Base-by-base conservation (phyloP, 1,140 invertebrate species). In the Maniola jurtina region DNA sequence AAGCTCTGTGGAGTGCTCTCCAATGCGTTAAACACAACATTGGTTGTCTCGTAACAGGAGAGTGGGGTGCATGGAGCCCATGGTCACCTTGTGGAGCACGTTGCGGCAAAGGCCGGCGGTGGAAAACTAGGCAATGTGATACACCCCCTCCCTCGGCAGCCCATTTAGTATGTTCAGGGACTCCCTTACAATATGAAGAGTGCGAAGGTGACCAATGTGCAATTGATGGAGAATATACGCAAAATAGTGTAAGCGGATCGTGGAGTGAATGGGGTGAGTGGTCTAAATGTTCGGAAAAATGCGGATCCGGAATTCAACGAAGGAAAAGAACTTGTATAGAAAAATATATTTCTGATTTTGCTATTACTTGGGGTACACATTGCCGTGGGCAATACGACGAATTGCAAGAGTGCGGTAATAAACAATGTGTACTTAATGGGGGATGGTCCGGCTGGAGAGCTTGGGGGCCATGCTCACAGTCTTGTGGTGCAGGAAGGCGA, bases 181-280 rank as follows among this genome's bases (percentile, higher is more conserved):
- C 66, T n/a, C 88, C 86, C n/a, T 40, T 88, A 16, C 71, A 83
- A 71, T 66, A 72, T 35, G 68, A 83, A 63, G 64, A 71, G 59
- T 90, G 88, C 63, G 75, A 81, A 68, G 88, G 88, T 6, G 84
- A 88, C 54, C 83, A 88, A 68, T 90, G 88, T 60, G 82, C 86
- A 48, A 77, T 81, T 34, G 77, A 80, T 34, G 71, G 61, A 35
- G 68, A 66, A 13, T 70, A 71, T 59, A 40, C 61, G 8, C 68
- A 68, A 25, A 56, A 71, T 61, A 60, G 66, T 33, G 47, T 58
- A 40, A 70, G 71, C 8, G 85, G 83, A 15, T 61, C 65, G 56
- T 88, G 88, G 88, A 77, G 77, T 42, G 72, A 80, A 9, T 90
- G 88, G 88, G 71, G 75, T 42, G 11, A 64, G 34, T 90, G 88